Evolutionary conservation across 2,888 invertebrate species (phyloP).

Genomic region (Macaria notata): DNA sequence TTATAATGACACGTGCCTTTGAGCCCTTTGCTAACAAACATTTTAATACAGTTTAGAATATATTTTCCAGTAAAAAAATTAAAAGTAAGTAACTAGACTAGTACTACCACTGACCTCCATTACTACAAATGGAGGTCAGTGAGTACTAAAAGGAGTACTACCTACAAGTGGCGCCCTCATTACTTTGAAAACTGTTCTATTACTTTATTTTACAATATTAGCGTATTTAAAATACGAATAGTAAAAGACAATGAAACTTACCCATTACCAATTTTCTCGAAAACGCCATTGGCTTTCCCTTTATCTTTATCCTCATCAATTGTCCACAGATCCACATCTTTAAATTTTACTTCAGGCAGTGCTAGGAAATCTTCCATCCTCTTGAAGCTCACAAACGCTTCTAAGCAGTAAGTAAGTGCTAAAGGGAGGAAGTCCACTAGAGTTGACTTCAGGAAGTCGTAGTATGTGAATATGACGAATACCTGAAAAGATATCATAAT

Average conservation of each 20-base stretch:
- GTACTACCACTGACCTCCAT: too few species aligned
- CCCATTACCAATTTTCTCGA: constrained; percentile 76
- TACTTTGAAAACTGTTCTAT: too few species aligned
- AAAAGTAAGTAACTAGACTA: too few species aligned
- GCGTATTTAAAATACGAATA: too few species aligned
- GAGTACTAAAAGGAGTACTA: too few species aligned
- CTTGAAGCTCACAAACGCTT: constrained; percentile 87
- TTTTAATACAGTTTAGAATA: too few species aligned
- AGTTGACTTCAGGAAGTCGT: constrained; percentile 89
- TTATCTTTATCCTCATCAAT: constrained; percentile 53
- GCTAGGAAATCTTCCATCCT: constrained; percentile 86
- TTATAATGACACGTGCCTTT: too few species aligned
- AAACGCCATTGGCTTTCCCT: constrained; percentile 52
- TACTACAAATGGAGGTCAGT: too few species aligned
- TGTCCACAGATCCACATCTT: constrained; percentile 55
- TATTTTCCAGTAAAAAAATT: too few species aligned
- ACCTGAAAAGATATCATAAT: constrained; percentile 47
- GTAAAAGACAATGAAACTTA: constrained; percentile 52
- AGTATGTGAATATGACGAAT: constrained; percentile 90
- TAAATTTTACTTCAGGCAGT: constrained; percentile 61
- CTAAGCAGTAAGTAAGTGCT: constrained; percentile 89
- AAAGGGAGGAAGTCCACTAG: constrained; percentile 91
- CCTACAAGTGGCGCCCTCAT: too few species aligned
- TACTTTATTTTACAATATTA: too few species aligned
- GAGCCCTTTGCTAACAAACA: too few species aligned